Base-by-base conservation (phyloP, 2,888 invertebrate genomes). In the Latheticus oryzae region DNA sequence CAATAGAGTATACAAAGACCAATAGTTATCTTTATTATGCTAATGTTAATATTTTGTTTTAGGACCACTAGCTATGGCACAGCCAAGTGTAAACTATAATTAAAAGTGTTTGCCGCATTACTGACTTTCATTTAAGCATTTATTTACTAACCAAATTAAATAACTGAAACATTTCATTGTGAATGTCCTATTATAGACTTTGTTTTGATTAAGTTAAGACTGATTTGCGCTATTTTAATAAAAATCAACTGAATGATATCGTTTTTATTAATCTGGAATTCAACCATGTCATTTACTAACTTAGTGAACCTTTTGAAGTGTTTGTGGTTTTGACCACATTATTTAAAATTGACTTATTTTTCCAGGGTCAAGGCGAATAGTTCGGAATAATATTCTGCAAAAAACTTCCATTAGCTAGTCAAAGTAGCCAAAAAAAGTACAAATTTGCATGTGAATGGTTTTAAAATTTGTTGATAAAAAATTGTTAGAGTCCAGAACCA, bases 21-120 rank as follows among this genome's bases (percentile, higher is more conserved):
- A n/a, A n/a, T n/a, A n/a, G n/a, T n/a, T n/a, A n/a, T n/a, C n/a
- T n/a, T n/a, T n/a, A n/a, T 45, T 45, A 23, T 37, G 38, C 45
- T 47, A 15, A 38, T 58, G 53, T 53, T 58, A 58, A 58, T 51
- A 47, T 58, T 58, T 58, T 58, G 58, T 58, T 58, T 53, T 58
- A 58, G 58, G 58, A 28, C 19, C 40, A 32, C 24, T 56, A 56
- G 33, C 19, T 56, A 28, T 56, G 56, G 50, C 13, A 32, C 12
- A 19, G 32, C 48, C 48, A 42, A 52, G 30, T 42, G 45, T 40
- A 58, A 58, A 58, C 48, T 58, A 30, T 58, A 58, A 58, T 8
- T 58, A 45, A n/a, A 30, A 35, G 30, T 33, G 32, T 42, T 37
- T 33, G 28, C 19, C 5, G n/a, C 12, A 26, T 23, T 40, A 24